Conservation (phyloP, 1,140 invertebrate species). For the Dryas iulia region DNA sequence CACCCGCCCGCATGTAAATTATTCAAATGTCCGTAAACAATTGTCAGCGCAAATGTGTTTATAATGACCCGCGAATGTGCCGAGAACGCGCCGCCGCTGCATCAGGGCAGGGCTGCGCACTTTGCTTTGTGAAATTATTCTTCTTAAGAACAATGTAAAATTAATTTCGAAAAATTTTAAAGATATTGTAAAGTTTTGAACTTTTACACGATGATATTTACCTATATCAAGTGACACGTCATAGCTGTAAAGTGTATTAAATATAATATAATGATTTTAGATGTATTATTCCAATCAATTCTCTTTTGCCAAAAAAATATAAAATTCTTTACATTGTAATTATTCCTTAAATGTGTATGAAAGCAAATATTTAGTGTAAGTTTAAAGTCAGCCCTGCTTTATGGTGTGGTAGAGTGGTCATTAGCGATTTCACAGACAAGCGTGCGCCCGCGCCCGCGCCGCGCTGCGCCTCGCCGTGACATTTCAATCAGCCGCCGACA, state of each 20-base stretch:
- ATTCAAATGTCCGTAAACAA: constrained; percentile 48
- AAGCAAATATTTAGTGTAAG: neutral
- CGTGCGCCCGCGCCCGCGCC: constrained; percentile 25
- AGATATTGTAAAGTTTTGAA: no score
- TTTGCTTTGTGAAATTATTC: neutral
- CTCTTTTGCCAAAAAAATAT: no score
- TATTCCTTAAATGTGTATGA: neutral
- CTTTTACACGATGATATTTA: no score
- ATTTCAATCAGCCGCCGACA: constrained; percentile 16
- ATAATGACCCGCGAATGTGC: constrained; percentile 38
- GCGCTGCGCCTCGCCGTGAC: constrained; percentile 27
- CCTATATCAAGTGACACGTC: no score
- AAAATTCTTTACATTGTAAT: no score
- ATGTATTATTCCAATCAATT: no score
- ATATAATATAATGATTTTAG: no score
- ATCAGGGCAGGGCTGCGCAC: constrained; percentile 6
- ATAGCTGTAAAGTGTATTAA: no score
- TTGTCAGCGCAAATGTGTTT: constrained; percentile 43
- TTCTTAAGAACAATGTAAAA: no score
- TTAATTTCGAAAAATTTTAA: no score
- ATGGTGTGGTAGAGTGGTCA: no score
- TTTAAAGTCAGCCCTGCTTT: neutral
- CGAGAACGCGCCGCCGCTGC: constrained; percentile 24
- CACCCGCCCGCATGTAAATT: constrained; percentile 40
- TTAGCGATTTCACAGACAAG: constrained; percentile 40